phyloP scores from a whole-genome alignment of 2,888 invertebrate species.

The Netelia melanura region DNA sequence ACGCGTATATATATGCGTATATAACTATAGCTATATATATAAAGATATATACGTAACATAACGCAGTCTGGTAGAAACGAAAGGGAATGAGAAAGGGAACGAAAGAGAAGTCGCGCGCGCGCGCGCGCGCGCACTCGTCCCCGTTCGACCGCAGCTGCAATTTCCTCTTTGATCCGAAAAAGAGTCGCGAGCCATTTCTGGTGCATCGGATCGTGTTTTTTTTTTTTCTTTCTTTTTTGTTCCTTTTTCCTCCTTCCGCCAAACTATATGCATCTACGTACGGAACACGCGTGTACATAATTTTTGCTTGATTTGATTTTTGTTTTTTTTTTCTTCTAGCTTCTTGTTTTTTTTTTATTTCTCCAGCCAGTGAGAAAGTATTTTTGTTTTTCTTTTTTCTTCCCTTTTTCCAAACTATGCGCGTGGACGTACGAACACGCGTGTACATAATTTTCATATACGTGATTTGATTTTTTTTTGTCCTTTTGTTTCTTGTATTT shows the following conservation, averaged over 20 bases:
- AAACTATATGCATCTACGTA: too few species aligned
- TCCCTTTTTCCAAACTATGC: background rate
- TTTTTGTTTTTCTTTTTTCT: too few species aligned
- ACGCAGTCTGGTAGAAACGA: slow-evolving; percentile 44
- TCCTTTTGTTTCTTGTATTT: background rate
- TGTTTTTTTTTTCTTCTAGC: too few species aligned
- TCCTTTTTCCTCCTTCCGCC: background rate
- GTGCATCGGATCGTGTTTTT: slow-evolving; percentile 3
- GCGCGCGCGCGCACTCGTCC: background rate
- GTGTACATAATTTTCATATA: too few species aligned
- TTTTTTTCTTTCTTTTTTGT: background rate
- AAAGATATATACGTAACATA: background rate
- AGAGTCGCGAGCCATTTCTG: slow-evolving; percentile 23
- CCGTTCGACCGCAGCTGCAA: slow-evolving; percentile 55
- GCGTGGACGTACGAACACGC: too few species aligned
- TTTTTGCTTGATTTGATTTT: too few species aligned
- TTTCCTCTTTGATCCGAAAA: slow-evolving; percentile 57
- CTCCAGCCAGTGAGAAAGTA: too few species aligned
- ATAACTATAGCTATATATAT: background rate
- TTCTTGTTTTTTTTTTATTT: too few species aligned
- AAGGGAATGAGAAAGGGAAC: slow-evolving; percentile 54
- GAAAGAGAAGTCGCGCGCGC: slow-evolving; percentile 37
- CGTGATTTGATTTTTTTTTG: background rate
- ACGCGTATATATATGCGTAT: background rate
- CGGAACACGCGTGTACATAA: too few species aligned